Evolutionary conservation across 2,888 invertebrate genomes (phyloP).

Genomic region (Electrophaes corylata): DNA sequence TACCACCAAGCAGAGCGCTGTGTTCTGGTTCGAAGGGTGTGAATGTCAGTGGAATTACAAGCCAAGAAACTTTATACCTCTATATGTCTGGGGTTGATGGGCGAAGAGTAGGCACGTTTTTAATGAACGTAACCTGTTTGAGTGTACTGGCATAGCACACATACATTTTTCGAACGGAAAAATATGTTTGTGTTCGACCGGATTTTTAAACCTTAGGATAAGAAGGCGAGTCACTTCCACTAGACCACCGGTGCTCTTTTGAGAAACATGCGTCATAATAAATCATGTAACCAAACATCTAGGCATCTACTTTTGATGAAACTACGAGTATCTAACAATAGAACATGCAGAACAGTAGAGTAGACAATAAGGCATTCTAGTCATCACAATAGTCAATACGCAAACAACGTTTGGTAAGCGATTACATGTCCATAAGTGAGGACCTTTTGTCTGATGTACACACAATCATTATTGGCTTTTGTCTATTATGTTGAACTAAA

Average conservation of each 20-base stretch:
- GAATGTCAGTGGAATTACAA: too few species aligned
- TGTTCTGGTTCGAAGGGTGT: too few species aligned
- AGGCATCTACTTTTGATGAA: constrained; percentile 8
- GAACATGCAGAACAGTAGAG: constrained; percentile 30
- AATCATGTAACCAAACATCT: constrained; percentile 4
- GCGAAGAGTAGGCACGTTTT: too few species aligned
- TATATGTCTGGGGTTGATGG: too few species aligned
- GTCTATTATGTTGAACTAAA: neutral
- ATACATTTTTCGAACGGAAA: too few species aligned
- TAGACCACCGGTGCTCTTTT: neutral
- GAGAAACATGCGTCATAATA: neutral
- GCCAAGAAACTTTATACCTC: too few species aligned
- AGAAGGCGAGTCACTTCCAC: too few species aligned
- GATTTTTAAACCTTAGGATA: too few species aligned
- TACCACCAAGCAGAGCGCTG: too few species aligned
- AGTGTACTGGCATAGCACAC: too few species aligned
- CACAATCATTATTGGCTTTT: constrained; percentile 7
- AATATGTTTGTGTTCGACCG: too few species aligned
- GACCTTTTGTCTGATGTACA: constrained; percentile 5
- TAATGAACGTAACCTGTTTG: too few species aligned
- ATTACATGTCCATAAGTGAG: constrained; percentile 42
- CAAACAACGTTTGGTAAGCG: constrained; percentile 52
- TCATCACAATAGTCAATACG: constrained; percentile 38
- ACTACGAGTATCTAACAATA: constrained; percentile 36
- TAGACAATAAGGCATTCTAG: constrained; percentile 32